Percentiles rank a stretch among this genome's conserved stretches.
Evolutionary conservation across 2,888 invertebrate species (phyloP).

Genomic region (Cryptus viduatorius): DNA sequence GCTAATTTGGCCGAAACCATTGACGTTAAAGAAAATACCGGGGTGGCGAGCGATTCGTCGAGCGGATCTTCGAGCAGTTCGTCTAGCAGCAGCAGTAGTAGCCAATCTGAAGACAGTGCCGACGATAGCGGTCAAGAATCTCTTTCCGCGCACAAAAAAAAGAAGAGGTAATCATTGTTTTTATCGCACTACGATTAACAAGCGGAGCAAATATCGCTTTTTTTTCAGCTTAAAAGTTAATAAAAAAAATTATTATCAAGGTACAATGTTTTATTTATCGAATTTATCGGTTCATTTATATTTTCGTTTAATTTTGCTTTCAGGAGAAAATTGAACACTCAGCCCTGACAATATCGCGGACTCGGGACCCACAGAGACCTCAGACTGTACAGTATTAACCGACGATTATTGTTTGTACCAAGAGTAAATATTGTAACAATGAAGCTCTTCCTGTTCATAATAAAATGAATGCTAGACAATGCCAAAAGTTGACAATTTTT

Average conservation of each 20-base stretch:
- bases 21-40: constrained; percentile 94
- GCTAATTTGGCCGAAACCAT: constrained; percentile 93
- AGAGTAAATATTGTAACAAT: constrained; percentile 83
- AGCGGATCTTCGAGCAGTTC: constrained; percentile 92
- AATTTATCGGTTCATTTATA: not conserved
- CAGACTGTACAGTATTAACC: constrained; percentile 85
- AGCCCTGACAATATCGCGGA: constrained; percentile 83
- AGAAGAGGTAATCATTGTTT: constrained; percentile 86
- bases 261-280: not conserved
- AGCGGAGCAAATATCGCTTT: not conserved
- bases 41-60: constrained; percentile 97
- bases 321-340: constrained; percentile 84
- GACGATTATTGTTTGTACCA: constrained; percentile 84
- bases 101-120: constrained; percentile 90
- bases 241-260: constrained; percentile 8
- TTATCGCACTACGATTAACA: not conserved
- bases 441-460: constrained; percentile 83
- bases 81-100: constrained; percentile 90
- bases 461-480: constrained; percentile 85
- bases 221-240: not conserved
- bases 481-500: constrained; percentile 76
- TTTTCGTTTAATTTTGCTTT: constrained; percentile 69
- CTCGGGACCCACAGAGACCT: constrained; percentile 82
- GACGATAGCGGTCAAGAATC: constrained; percentile 94
- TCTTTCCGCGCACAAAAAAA: constrained; percentile 93